Percentiles rank a stretch among this genome's conserved stretches.
Evolutionary conservation across 2,888 invertebrate species (phyloP).

Genomic region (Cephus pygmeus): DNA sequence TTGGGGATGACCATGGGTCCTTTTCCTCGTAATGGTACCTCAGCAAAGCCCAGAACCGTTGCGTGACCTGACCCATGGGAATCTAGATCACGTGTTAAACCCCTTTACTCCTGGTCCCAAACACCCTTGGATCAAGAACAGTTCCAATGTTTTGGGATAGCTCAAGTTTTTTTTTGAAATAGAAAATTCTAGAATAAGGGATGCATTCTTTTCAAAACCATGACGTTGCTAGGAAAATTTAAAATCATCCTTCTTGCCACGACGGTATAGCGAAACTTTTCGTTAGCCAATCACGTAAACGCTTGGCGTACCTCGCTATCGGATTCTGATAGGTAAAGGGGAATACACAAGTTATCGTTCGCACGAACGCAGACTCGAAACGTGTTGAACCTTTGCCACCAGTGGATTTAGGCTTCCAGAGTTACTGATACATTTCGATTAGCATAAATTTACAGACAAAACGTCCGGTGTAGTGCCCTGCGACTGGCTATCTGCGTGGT

Average conservation of each 20-base stretch:
- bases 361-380: slow-evolving; percentile 8
- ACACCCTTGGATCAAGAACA: not conserved
- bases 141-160: not conserved
- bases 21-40: slow-evolving; percentile 7
- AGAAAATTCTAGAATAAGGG: not conserved
- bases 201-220: not conserved
- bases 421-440: slow-evolving; percentile 64
- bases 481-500: slow-evolving; percentile 58
- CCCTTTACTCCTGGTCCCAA: not conserved
- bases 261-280: not conserved
- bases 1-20: slow-evolving; percentile 21
- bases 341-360: not conserved
- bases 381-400: slow-evolving; percentile 34
- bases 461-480: slow-evolving; percentile 58
- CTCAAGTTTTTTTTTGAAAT: not conserved
- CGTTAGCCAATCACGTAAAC: not conserved
- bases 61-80: slow-evolving; percentile 13
- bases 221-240: not conserved
- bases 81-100: slow-evolving; percentile 13
- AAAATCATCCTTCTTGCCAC: not conserved
- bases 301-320: not conserved
- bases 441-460: slow-evolving; percentile 63
- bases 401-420: slow-evolving; percentile 49
- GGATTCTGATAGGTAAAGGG: not conserved
- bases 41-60: not conserved